Conservation (phyloP, 2,797 vertebrate genomes). For the Chaetophractus vellerosus region DNA sequence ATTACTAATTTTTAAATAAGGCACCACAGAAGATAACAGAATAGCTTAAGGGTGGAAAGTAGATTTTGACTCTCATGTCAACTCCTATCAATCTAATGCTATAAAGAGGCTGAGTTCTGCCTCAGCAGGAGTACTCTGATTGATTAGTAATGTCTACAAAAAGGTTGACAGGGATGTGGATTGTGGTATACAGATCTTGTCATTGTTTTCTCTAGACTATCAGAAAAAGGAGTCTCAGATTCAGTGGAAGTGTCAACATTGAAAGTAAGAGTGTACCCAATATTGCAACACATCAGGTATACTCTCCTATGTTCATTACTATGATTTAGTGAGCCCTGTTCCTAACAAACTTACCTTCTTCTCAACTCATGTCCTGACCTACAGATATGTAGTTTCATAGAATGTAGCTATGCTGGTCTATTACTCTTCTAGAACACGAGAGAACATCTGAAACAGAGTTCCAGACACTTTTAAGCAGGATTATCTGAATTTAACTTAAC, state of each 20-base stretch:
- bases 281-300: background rate
- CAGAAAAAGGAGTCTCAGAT: constrained; percentile 1
- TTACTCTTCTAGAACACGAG: background rate
- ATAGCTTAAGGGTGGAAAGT: constrained; percentile 17
- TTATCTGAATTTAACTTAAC: constrained; percentile 43
- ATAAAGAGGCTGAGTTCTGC: background rate
- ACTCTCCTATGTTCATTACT: background rate
- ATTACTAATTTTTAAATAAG: constrained; percentile 49
- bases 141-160: constrained; percentile 44
- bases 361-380: background rate
- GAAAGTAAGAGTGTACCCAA: background rate
- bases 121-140: background rate
- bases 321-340: background rate
- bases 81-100: background rate
- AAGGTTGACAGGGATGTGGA: background rate
- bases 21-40: background rate
- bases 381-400: background rate
- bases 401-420: background rate
- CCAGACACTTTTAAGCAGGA: background rate
- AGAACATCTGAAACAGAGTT: background rate
- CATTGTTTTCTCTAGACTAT: constrained; percentile 30
- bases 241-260: background rate
- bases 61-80: background rate
- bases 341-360: background rate
- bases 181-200: background rate